Percentiles rank a stretch among this genome's conserved stretches.
Evolutionary conservation across 2,113 vertebrate species (phyloP).

Genomic region (Carassius auratus): DNA sequence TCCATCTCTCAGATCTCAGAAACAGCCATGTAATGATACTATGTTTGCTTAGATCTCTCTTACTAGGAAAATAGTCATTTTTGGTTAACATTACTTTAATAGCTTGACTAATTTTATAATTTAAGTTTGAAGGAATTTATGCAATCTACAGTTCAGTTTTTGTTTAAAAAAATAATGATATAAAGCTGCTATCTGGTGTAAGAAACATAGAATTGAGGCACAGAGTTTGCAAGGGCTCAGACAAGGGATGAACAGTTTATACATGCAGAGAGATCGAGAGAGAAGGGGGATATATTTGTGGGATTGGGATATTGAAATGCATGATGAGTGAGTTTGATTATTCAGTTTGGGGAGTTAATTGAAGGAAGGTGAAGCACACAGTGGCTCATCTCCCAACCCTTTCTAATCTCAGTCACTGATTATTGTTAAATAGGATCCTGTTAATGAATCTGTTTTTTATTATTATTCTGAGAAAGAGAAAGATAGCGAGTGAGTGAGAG

Average conservation of each 20-base stretch:
- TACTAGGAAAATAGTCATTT: neutral
- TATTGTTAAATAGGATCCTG: conserved; percentile 88
- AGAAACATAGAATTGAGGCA: neutral
- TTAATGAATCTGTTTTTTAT: conserved; percentile 88
- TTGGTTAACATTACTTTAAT: conserved; percentile 8
- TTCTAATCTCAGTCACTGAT: conserved; percentile 89
- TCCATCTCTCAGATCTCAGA: conserved; percentile 16
- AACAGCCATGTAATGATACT: neutral
- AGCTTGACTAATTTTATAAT: neutral
- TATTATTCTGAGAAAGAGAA: conserved; percentile 73
- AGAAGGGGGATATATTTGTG: conserved; percentile 17
- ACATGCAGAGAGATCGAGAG: conserved; percentile 9
- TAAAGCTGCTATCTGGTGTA: neutral
- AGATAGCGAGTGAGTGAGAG: conserved; percentile 5
- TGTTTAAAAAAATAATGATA: neutral
- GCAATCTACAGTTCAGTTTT: neutral
- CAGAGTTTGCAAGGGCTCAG: conserved; percentile 38
- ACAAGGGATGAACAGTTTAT: neutral
- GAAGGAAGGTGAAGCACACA: conserved; percentile 87
- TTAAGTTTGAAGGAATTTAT: neutral
- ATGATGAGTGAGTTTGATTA: conserved; percentile 82
- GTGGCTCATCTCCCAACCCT: conserved; percentile 74
- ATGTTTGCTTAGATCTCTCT: neutral
- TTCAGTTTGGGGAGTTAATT: conserved; percentile 88
- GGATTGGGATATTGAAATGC: conserved; percentile 82